phyloP scores from a whole-genome alignment of 2,888 invertebrate species.

The Plebejus melissa region DNA sequence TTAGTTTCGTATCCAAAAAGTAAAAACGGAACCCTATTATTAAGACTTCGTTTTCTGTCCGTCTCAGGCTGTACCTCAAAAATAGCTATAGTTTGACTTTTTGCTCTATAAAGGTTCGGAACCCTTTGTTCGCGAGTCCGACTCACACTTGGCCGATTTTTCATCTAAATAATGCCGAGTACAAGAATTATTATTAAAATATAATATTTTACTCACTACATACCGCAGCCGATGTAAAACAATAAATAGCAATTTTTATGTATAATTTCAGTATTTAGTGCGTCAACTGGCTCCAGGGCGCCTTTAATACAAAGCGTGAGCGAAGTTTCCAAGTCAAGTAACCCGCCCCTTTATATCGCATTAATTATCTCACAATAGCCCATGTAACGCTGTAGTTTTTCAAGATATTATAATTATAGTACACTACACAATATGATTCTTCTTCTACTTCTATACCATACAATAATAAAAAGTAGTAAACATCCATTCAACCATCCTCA shows the following conservation, averaged over 20 bases:
- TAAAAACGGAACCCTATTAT: no score
- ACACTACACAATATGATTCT: not conserved
- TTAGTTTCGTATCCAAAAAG: no score
- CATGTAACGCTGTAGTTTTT: not conserved
- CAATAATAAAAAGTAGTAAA: not conserved
- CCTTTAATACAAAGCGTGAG: not conserved
- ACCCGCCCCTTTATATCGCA: not conserved
- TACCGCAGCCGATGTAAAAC: not conserved
- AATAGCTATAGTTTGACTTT: no score
- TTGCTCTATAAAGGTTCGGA: no score
- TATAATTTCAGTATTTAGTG: not conserved
- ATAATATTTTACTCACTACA: not conserved
- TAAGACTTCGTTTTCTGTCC: no score
- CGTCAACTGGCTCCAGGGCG: not conserved
- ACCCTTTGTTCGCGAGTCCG: no score
- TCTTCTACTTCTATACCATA: not conserved
- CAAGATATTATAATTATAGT: not conserved
- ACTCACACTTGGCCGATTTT: no score
- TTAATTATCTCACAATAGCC: not conserved
- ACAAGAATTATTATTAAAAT: no score
- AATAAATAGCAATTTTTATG: not conserved
- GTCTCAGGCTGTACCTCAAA: no score
- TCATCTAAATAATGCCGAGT: no score
- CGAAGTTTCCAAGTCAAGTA: not conserved
- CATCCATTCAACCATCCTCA: not conserved